phyloP scores from a whole-genome alignment of 2,888 invertebrate genomes.

The Synergus japonicus region DNA sequence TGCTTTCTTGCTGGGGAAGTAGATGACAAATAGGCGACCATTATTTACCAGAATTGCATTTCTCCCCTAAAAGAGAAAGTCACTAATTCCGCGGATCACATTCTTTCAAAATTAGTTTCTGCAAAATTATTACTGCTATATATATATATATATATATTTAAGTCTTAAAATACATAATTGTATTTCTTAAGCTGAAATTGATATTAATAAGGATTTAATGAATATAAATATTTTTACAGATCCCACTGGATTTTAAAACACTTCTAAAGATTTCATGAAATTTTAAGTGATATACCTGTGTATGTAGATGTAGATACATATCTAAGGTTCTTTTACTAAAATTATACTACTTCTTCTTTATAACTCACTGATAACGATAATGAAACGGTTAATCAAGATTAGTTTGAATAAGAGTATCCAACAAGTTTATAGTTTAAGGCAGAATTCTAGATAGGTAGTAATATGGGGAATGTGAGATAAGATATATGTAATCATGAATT shows the following conservation, averaged over 20 bases:
- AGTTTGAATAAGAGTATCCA: neutral
- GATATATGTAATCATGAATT: slow-evolving; percentile 24
- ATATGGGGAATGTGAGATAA: neutral
- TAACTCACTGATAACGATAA: neutral
- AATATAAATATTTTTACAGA: no score
- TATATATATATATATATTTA: no score
- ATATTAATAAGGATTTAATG: no score
- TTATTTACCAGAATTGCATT: slow-evolving; percentile 66
- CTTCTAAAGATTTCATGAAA: no score
- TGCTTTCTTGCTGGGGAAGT: slow-evolving; percentile 50
- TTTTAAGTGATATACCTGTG: no score
- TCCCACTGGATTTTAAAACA: no score
- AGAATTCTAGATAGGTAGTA: neutral
- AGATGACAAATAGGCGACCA: slow-evolving; percentile 64
- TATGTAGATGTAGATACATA: neutral
- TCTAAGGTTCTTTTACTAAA: neutral
- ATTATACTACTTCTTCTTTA: neutral
- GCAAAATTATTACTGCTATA: neutral
- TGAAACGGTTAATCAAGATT: neutral
- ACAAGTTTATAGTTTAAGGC: neutral
- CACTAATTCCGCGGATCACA: neutral
- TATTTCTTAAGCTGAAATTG: no score
- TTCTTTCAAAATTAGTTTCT: neutral
- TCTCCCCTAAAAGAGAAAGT: slow-evolving; percentile 52
- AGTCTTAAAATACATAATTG: no score